These are phyloP conservation scores for Entomobrya multifasciata DNA, from an alignment of 2,888 invertebrate genomes.

Conservation along the genomic window DNA sequence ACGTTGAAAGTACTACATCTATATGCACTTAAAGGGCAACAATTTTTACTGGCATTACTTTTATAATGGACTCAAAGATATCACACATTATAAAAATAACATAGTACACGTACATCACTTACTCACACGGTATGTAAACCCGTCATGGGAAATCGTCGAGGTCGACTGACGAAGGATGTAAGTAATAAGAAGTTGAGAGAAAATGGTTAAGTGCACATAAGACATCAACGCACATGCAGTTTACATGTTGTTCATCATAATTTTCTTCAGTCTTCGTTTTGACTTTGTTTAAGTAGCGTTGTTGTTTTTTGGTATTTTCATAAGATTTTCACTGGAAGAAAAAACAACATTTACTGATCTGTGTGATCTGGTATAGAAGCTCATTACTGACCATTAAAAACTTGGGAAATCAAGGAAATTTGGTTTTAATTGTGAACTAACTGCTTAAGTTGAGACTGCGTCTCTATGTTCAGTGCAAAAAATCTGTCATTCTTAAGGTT, in stretches of 20 bases:
- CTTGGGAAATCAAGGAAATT: too few species aligned
- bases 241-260: slow-evolving; percentile 53
- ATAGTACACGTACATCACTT: not conserved
- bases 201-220: slow-evolving; percentile 51
- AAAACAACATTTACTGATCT: too few species aligned
- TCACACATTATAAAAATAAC: slow-evolving; percentile 55
- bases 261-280: slow-evolving; percentile 38
- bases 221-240: slow-evolving; percentile 34
- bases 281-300: slow-evolving; percentile 47
- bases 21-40: slow-evolving; percentile 27
- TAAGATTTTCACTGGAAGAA: not conserved
- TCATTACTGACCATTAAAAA: too few species aligned
- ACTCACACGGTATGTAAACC: slow-evolving; percentile 33
- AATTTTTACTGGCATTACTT: slow-evolving; percentile 26
- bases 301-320: not conserved
- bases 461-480: too few species aligned
- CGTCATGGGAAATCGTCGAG: slow-evolving; percentile 61
- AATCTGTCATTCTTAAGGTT: too few species aligned
- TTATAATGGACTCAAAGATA: slow-evolving; percentile 34
- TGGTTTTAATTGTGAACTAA: too few species aligned
- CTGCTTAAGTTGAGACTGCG: too few species aligned
- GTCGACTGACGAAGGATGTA: slow-evolving; percentile 59
- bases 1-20: slow-evolving; percentile 4
- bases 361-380: too few species aligned
- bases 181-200: slow-evolving; percentile 51